A percentile compares a stretch with the other conserved stretches of the same genome.
Conservation (phyloP, 2,888 invertebrate genomes). For the Calliopum simillimum region DNA sequence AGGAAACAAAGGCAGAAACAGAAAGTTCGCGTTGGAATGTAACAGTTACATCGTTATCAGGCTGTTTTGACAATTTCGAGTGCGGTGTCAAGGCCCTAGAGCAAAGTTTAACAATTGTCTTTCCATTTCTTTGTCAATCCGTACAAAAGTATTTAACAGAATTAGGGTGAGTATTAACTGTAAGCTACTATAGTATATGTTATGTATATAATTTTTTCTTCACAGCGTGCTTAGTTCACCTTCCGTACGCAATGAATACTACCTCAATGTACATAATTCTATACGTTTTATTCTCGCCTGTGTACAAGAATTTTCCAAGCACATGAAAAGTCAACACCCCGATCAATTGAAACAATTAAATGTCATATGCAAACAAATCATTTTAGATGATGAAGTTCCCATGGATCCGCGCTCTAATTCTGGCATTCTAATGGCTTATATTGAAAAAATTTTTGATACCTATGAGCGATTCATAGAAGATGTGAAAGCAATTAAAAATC, state of each 20-base stretch:
- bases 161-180: constrained; percentile 51
- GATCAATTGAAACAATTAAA: constrained; percentile 47
- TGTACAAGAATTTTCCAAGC: constrained; percentile 65
- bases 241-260: constrained; percentile 62
- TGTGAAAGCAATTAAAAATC: constrained; percentile 46
- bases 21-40: constrained; percentile 51
- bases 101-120: constrained; percentile 48
- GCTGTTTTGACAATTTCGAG: constrained; percentile 64
- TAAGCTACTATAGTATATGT: neutral
- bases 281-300: constrained; percentile 65
- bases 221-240: constrained; percentile 58
- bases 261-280: constrained; percentile 65
- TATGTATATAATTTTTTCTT: no score
- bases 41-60: constrained; percentile 55
- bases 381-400: constrained; percentile 70
- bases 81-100: constrained; percentile 57
- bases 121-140: constrained; percentile 55
- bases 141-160: constrained; percentile 55
- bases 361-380: constrained; percentile 54
- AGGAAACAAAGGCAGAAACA: constrained; percentile 42
- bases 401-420: constrained; percentile 77
- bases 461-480: constrained; percentile 50
- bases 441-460: constrained; percentile 66
- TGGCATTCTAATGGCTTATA: constrained; percentile 71
- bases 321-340: constrained; percentile 44